These are phyloP conservation scores for Microtus montanus DNA, from an alignment of 2,113 vertebrate genomes.

Conservation along the genomic window DNA sequence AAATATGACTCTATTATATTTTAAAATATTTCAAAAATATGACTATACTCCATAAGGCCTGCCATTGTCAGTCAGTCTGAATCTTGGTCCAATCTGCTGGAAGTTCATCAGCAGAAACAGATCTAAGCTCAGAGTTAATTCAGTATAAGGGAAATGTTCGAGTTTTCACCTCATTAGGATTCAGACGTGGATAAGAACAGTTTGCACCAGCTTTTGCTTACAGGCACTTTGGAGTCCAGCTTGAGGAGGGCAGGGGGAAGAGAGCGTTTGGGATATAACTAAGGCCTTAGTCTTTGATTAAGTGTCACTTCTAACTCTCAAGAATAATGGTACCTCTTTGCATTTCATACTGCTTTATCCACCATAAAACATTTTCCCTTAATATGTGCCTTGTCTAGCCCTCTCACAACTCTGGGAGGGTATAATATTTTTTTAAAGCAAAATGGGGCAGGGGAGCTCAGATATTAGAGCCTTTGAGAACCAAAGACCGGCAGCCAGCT, in stretches of 20 bases:
- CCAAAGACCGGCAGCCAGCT: background rate
- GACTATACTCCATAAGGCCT: background rate
- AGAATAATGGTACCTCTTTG: background rate
- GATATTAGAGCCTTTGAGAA: background rate
- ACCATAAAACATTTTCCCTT: background rate
- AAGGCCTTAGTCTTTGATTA: background rate
- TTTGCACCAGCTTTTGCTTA: background rate
- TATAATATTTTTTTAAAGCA: background rate
- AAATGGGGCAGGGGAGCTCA: background rate
- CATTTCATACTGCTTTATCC: background rate
- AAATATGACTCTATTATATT: background rate
- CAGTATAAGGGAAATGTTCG: background rate
- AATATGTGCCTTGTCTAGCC: background rate
- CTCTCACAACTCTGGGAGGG: background rate
- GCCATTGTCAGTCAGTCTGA: background rate
- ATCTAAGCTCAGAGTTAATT: background rate
- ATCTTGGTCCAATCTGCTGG: background rate
- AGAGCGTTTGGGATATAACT: background rate
- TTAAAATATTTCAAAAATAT: background rate
- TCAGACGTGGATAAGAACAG: background rate
- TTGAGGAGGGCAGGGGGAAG: background rate
- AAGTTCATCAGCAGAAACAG: background rate
- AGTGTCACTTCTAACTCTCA: background rate
- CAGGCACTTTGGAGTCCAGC: background rate
- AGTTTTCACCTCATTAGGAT: background rate